Evolutionary conservation across 2,797 vertebrate species (phyloP).

Genomic region (Micrastur ruficollis): DNA sequence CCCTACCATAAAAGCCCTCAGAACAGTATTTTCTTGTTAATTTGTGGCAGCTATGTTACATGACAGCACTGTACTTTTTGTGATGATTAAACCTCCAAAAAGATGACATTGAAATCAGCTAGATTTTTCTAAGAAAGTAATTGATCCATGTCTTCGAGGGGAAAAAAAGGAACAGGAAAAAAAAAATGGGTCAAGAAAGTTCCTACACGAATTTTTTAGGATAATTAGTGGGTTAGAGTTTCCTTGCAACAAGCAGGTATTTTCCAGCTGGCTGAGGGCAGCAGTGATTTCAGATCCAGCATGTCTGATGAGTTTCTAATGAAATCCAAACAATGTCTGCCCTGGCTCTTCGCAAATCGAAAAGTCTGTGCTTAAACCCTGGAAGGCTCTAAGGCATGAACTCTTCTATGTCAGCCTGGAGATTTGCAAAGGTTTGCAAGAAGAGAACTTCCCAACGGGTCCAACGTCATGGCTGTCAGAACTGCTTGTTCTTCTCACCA

Average conservation of each 20-base stretch:
- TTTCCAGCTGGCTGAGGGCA: constrained; percentile 69
- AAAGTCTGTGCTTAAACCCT: constrained; percentile 10
- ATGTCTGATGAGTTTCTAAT: constrained; percentile 70
- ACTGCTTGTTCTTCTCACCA: background rate
- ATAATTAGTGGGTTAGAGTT: constrained; percentile 52
- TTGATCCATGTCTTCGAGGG: constrained; percentile 1
- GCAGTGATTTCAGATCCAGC: constrained; percentile 63
- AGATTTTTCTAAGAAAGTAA: constrained; percentile 38
- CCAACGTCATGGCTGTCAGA: background rate
- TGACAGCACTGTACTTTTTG: background rate
- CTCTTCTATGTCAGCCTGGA: background rate
- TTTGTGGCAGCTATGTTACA: background rate
- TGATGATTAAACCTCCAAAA: background rate
- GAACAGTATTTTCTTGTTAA: background rate
- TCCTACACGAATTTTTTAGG: constrained; percentile 38
- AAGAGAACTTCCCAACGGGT: background rate
- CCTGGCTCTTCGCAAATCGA: constrained; percentile 43
- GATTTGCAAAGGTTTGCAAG: constrained; percentile 3
- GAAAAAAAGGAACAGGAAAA: background rate
- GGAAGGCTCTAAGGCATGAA: background rate
- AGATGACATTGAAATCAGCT: background rate
- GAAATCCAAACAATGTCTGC: constrained; percentile 70
- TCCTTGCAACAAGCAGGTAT: constrained; percentile 37
- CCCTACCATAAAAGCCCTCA: background rate
- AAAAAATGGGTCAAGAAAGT: constrained; percentile 47